These are phyloP conservation scores for Grapholita molesta DNA, from an alignment of 1,140 invertebrate genomes.

Conservation along the genomic window DNA sequence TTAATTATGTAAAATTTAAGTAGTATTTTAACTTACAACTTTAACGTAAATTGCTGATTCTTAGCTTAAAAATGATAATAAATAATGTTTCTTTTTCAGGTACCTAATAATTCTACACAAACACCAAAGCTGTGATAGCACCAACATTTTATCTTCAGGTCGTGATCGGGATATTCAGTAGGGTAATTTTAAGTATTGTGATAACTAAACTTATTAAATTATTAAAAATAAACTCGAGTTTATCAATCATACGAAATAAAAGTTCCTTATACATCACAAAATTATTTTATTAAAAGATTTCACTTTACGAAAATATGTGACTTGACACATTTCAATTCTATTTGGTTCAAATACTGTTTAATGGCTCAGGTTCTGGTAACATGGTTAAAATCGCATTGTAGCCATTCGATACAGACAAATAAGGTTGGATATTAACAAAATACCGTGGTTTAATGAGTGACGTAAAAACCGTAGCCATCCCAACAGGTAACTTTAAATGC, in stretches of 20 bases:
- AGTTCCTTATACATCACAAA: conserved; percentile 23
- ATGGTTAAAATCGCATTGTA: background rate
- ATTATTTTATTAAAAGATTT: conserved; percentile 37
- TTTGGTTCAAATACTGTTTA: conserved; percentile 22
- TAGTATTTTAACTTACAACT: too few species aligned
- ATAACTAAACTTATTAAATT: conserved; percentile 1
- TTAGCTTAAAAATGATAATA: background rate
- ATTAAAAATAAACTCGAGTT: background rate
- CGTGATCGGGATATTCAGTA: background rate
- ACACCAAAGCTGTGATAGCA: conserved; percentile 61
- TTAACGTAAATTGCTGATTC: too few species aligned
- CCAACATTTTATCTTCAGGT: conserved; percentile 12
- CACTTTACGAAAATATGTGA: conserved; percentile 38
- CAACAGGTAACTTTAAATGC: too few species aligned
- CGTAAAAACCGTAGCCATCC: too few species aligned
- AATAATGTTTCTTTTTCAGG: conserved; percentile 41
- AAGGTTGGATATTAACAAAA: too few species aligned
- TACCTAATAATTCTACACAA: conserved; percentile 39
- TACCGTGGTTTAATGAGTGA: too few species aligned
- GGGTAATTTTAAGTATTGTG: background rate
- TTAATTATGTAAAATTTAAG: too few species aligned
- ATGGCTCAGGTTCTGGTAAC: background rate
- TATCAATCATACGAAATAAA: conserved; percentile 19
- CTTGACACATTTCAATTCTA: conserved; percentile 19
- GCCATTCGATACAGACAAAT: background rate